These are phyloP conservation scores for Lepisosteus oculatus DNA, from an alignment of 2,113 vertebrate genomes.

Conservation along the genomic window DNA sequence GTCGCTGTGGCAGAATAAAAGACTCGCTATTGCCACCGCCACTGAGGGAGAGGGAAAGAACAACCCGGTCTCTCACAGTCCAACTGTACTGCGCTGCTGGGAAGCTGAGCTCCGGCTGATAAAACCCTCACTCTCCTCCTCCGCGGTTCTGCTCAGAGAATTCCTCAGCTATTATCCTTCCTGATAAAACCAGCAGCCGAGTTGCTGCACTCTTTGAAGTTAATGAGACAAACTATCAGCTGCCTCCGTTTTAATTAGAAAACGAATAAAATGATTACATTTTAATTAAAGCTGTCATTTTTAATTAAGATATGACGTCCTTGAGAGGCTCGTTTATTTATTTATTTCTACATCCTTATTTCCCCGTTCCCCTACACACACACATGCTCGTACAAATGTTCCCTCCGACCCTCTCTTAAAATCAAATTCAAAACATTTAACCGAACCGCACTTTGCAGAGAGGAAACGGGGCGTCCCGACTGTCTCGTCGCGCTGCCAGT, in stretches of 20 bases:
- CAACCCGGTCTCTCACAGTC: not conserved
- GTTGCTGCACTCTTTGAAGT: conserved; percentile 61
- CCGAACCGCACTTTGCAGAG: too few species aligned
- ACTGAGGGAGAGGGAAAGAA: too few species aligned
- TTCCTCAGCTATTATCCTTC: conserved; percentile 3
- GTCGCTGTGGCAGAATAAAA: too few species aligned
- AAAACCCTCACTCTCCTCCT: conserved; percentile 6
- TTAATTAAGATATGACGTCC: conserved; percentile 71
- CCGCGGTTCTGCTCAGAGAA: conserved; percentile 25
- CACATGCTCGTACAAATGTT: conserved; percentile 10
- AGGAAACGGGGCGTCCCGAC: not conserved
- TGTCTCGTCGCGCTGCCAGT: not conserved
- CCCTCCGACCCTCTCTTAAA: too few species aligned
- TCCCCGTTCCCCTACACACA: conserved; percentile 43
- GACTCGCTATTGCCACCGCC: too few species aligned
- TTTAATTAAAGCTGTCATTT: conserved; percentile 76
- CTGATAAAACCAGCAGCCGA: conserved; percentile 40
- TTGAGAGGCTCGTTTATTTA: conserved; percentile 46
- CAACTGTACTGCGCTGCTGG: not conserved
- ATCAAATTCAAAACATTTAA: too few species aligned
- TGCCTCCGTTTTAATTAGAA: conserved; percentile 70
- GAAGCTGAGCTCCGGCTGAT: not conserved
- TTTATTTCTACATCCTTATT: conserved; percentile 22
- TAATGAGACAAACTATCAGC: conserved; percentile 75
- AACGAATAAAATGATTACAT: conserved; percentile 69